Evolutionary conservation across 2,888 invertebrate species (phyloP).

Genomic region (Leucophora obtusa): DNA sequence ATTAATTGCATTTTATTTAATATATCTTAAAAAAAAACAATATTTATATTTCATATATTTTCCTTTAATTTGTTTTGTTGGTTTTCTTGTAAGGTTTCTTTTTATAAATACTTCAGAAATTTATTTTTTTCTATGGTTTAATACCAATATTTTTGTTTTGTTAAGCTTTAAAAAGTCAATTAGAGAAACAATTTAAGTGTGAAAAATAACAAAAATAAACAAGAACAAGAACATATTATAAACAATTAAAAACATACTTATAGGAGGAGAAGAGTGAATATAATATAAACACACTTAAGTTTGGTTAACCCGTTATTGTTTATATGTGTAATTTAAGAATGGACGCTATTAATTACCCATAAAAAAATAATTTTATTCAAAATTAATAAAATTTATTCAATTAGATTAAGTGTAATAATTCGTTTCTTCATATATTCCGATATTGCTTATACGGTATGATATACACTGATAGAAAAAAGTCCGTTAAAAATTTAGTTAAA

Average conservation of each 20-base stretch:
- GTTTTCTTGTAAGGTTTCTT: constrained; percentile 61
- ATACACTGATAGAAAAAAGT: too few relatives aligned
- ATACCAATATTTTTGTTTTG: constrained; percentile 54
- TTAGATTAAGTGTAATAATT: too few relatives aligned
- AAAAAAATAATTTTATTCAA: too few relatives aligned
- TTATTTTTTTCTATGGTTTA: constrained; percentile 48
- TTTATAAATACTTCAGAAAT: constrained; percentile 11
- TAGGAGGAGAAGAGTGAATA: too few relatives aligned
- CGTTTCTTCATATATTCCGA: too few relatives aligned
- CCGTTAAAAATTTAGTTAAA: too few relatives aligned
- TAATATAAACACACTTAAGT: too few relatives aligned
- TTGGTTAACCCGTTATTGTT: too few relatives aligned
- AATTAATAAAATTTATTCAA: too few relatives aligned
- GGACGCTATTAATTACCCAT: too few relatives aligned
- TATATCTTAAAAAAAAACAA: neutral
- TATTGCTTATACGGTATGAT: too few relatives aligned
- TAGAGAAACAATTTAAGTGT: constrained; percentile 59
- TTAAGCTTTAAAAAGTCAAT: constrained; percentile 63
- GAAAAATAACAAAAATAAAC: constrained; percentile 42
- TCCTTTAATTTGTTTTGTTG: constrained; percentile 57
- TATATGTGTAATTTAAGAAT: too few relatives aligned
- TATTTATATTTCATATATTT: neutral
- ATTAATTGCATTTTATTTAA: neutral
- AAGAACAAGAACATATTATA: constrained; percentile 31
- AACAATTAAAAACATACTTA: neutral